Conservation (phyloP, 2,113 vertebrate genomes). For the Ceyx margarethae region DNA sequence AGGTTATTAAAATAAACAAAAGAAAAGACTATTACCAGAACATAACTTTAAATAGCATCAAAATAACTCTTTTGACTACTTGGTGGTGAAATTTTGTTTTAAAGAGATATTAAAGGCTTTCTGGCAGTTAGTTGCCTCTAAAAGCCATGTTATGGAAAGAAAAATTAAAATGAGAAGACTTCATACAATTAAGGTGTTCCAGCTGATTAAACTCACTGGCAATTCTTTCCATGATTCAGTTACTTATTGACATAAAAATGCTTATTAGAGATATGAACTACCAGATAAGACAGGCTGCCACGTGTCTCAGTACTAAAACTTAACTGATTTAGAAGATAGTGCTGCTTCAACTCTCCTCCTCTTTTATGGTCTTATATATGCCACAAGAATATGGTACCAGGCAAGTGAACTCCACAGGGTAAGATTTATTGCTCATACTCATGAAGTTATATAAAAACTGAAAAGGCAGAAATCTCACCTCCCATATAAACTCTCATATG, state of each 20-base stretch:
- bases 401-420: background rate
- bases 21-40: background rate
- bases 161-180: background rate
- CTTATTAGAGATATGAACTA: conserved; percentile 40
- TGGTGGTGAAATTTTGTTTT: background rate
- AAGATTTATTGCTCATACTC: background rate
- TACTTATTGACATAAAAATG: conserved; percentile 56
- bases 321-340: conserved; percentile 30
- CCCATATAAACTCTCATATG: background rate
- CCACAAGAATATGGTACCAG: background rate
- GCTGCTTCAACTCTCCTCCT: conserved; percentile 18
- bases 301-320: conserved; percentile 44
- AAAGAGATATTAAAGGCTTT: background rate
- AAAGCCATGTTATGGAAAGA: background rate
- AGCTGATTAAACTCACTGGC: conserved; percentile 1
- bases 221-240: conserved; percentile 34
- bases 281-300: conserved; percentile 51
- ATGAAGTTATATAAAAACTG: background rate
- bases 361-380: background rate
- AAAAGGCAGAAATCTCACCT: background rate
- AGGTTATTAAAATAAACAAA: background rate
- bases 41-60: background rate
- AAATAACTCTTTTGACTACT: background rate
- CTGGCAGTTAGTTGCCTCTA: background rate
- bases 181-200: conserved; percentile 2